Conservation (phyloP, 2,888 invertebrate genomes). For the Cyclophora punctaria region DNA sequence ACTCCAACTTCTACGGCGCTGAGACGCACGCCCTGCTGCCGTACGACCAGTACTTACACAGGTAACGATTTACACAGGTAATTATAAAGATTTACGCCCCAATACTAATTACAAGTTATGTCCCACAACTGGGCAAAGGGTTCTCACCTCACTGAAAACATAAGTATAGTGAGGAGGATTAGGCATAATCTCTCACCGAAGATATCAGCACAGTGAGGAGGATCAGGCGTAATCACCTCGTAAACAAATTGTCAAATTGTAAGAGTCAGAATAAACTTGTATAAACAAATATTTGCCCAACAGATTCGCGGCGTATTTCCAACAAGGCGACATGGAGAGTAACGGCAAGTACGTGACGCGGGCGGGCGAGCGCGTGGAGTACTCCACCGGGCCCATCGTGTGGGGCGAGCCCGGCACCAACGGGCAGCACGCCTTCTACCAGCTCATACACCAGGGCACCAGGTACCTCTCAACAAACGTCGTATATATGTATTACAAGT, state of each 20-base stretch:
- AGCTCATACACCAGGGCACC: constrained; percentile 94
- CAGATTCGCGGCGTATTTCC: constrained; percentile 97
- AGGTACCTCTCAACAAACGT: constrained; percentile 31
- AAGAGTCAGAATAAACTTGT: too few relatives aligned
- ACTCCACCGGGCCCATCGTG: constrained; percentile 85
- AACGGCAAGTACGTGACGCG: constrained; percentile 96
- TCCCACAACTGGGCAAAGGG: too few relatives aligned
- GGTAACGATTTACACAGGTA: too few relatives aligned
- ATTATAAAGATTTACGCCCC: too few relatives aligned
- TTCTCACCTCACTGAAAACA: neutral
- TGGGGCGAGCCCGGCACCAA: constrained; percentile 99
- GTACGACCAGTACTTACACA: constrained; percentile 98
- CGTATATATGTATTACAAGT: too few relatives aligned
- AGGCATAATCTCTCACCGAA: neutral
- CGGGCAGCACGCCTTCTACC: constrained; percentile 99
- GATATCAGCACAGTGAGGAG: neutral
- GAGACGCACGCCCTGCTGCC: constrained; percentile 97
- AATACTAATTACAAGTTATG: too few relatives aligned
- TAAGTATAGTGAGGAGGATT: neutral
- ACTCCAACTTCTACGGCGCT: constrained; percentile 94
- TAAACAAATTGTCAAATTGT: too few relatives aligned
- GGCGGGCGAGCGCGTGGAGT: constrained; percentile 75
- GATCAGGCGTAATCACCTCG: too few relatives aligned
- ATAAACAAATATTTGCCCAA: too few relatives aligned
- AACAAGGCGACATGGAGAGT: constrained; percentile 99